These are phyloP conservation scores for Platygyra sinensis DNA, from an alignment of 64 coral and sea anemone species.

Conservation along the genomic window DNA sequence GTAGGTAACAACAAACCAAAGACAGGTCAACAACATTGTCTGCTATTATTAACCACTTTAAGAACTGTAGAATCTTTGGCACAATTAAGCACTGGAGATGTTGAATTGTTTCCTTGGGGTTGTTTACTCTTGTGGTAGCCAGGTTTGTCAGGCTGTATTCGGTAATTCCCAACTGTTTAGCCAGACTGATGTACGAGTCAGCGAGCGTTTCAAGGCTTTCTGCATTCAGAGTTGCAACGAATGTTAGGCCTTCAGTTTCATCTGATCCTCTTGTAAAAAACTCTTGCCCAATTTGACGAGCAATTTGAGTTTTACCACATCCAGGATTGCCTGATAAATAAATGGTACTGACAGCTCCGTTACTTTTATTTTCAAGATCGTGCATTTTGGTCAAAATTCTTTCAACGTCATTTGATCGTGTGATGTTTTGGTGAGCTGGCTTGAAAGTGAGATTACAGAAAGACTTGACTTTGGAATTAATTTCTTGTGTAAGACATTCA, in stretches of 20 bases:
- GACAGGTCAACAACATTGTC: constrained; percentile 3
- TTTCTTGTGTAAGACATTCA: neutral
- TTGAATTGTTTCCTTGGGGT: neutral
- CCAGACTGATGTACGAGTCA: neutral
- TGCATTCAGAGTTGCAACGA: neutral
- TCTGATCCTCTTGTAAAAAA: neutral
- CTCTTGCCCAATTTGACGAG: constrained; percentile 21
- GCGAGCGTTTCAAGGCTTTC: constrained; percentile 6
- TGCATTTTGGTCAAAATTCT: constrained; percentile 2
- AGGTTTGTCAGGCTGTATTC: neutral
- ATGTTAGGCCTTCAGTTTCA: neutral
- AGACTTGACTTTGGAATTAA: neutral
- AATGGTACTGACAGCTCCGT: constrained; percentile 19
- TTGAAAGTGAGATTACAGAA: constrained; percentile 26
- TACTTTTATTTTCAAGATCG: neutral
- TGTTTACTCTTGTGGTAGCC: neutral
- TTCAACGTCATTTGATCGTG: neutral
- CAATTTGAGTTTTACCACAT: constrained; percentile 51
- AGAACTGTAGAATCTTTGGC: neutral
- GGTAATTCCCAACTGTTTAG: neutral
- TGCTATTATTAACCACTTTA: neutral
- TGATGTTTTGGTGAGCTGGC: constrained; percentile 1
- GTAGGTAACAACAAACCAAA: neutral
- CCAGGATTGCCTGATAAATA: constrained; percentile 65
- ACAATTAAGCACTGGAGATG: neutral